Conservation (phyloP, 2,797 vertebrate genomes). For the Ambastaia sidthimunki region DNA sequence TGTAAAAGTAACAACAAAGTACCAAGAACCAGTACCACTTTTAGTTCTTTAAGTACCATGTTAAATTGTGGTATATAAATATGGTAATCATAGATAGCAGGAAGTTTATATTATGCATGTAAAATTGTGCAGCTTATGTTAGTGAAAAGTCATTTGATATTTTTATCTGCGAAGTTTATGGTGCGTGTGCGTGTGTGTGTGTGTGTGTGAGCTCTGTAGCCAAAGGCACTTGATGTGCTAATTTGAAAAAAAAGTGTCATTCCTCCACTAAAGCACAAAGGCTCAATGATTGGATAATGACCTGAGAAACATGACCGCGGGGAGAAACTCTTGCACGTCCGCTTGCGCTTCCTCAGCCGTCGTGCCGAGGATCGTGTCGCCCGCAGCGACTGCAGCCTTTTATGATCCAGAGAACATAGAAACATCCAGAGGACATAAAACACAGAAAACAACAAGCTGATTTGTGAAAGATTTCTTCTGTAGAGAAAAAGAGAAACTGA, state of each 20-base stretch:
- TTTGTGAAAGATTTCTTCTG: neutral
- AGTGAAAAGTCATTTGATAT: conserved; percentile 14
- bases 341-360: neutral
- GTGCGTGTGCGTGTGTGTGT: conserved; percentile 6
- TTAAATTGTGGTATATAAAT: too few relatives aligned
- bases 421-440: conserved; percentile 11
- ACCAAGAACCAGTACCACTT: neutral
- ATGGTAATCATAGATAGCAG: too few relatives aligned
- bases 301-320: conserved; percentile 18
- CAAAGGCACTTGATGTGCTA: conserved; percentile 13
- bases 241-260: neutral
- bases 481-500: neutral
- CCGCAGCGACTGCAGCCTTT: conserved; percentile 18
- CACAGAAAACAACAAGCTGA: conserved; percentile 10
- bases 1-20: too few relatives aligned
- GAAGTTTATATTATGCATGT: neutral
- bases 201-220: conserved; percentile 7
- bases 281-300: conserved; percentile 39
- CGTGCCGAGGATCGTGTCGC: neutral
- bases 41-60: neutral
- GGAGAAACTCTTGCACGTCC: neutral
- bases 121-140: neutral
- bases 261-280: conserved; percentile 13
- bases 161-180: neutral
- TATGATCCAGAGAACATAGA: conserved; percentile 17